Percentiles rank a stretch among this genome's conserved stretches.
Evolutionary conservation across 2,797 vertebrate genomes (phyloP).

Genomic region (Tokudaia tokunoshimensis): DNA sequence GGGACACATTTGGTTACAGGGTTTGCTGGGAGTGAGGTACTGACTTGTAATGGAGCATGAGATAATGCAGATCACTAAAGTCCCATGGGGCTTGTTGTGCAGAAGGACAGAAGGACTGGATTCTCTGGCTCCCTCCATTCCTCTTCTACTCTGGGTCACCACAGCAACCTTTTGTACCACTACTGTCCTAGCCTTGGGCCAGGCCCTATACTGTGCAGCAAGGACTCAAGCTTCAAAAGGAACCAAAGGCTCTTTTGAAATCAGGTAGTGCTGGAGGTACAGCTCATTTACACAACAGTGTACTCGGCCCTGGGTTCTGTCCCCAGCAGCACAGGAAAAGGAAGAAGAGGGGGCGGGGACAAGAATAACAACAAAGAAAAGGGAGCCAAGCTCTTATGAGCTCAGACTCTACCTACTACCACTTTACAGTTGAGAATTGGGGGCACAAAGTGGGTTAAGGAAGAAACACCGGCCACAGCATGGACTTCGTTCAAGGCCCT

Average conservation of each 20-base stretch:
- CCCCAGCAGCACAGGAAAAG: not conserved
- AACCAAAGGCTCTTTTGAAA: not conserved
- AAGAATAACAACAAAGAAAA: not conserved
- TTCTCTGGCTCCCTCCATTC: not conserved
- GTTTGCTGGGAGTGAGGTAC: not conserved
- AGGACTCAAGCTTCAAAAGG: not conserved
- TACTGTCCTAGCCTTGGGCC: not conserved
- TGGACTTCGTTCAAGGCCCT: not conserved
- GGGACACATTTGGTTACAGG: not conserved
- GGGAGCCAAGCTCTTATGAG: not conserved
- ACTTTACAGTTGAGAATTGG: not conserved
- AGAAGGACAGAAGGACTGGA: not conserved
- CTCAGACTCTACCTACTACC: not conserved
- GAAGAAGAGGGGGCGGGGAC: not conserved
- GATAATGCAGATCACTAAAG: not conserved
- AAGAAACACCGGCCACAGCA: not conserved
- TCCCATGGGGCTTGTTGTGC: not conserved
- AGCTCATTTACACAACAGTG: not conserved
- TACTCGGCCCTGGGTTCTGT: not conserved
- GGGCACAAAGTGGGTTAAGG: not conserved
- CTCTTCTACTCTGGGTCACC: not conserved
- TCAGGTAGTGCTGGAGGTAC: not conserved
- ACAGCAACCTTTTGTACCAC: not conserved
- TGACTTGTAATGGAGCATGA: not conserved
- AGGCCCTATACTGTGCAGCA: not conserved